Percentiles rank a stretch among this genome's conserved stretches.
Evolutionary conservation across 2,113 vertebrate species (phyloP).

Genomic region (Sorex araneus): DNA sequence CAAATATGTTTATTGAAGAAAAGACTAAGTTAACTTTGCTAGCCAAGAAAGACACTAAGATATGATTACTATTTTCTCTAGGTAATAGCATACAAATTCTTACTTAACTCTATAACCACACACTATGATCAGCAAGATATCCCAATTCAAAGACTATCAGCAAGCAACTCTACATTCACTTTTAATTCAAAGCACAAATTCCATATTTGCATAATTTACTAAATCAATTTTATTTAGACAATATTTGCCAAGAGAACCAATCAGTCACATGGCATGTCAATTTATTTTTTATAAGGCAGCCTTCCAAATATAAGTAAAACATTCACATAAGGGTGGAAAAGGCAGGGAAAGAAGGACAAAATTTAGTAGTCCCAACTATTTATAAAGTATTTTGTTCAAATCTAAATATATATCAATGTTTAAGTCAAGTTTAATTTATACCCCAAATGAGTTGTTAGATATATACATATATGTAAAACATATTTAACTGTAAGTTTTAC

Average conservation of each 20-base stretch:
- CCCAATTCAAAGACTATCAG: slow-evolving; percentile 26
- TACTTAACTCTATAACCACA: slow-evolving; percentile 54
- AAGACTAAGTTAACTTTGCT: slow-evolving; percentile 44
- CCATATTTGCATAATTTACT: slow-evolving; percentile 47
- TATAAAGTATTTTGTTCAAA: not conserved
- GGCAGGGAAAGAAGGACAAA: not conserved
- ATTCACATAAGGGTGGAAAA: slow-evolving; percentile 12
- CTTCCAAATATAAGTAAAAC: not conserved
- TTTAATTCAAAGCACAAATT: slow-evolving; percentile 23
- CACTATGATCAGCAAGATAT: not conserved
- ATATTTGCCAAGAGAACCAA: slow-evolving; percentile 52
- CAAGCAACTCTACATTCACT: slow-evolving; percentile 52
- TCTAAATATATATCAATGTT: slow-evolving; percentile 8
- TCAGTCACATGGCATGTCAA: slow-evolving; percentile 51
- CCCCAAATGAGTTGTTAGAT: not conserved
- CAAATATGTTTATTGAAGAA: slow-evolving; percentile 42
- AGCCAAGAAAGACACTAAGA: slow-evolving; percentile 22
- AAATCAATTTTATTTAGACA: slow-evolving; percentile 61
- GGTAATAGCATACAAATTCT: slow-evolving; percentile 13
- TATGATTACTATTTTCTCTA: slow-evolving; percentile 50
- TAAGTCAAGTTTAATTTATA: slow-evolving; percentile 19
- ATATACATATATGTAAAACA: not conserved
- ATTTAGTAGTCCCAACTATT: not conserved
- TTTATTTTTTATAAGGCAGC: slow-evolving; percentile 35
- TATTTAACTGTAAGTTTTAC: not conserved